Conservation (phyloP, 2,888 invertebrate species). For the Callimorpha dominula region DNA sequence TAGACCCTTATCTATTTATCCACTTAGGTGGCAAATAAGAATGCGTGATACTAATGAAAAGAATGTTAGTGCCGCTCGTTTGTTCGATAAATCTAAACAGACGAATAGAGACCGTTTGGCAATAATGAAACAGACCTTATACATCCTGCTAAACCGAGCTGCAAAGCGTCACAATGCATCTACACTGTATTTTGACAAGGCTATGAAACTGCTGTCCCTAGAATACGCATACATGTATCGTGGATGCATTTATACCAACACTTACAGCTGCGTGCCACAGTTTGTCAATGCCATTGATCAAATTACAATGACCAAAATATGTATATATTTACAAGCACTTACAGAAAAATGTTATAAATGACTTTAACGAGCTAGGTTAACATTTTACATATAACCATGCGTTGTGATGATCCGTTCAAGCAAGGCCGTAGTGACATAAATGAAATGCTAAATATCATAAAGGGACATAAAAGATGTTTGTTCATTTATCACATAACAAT, state of each 20-base stretch:
- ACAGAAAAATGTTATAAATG: neutral
- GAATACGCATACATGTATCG: conserved; percentile 36
- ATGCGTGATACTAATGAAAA: too few relatives aligned
- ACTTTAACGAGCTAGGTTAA: too few relatives aligned
- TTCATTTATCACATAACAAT: neutral
- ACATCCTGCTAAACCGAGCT: conserved; percentile 10
- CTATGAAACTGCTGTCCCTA: conserved; percentile 26
- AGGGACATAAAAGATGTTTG: neutral
- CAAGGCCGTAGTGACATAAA: conserved; percentile 8
- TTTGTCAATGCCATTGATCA: conserved; percentile 35
- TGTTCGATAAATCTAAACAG: neutral
- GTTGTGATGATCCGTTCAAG: neutral
- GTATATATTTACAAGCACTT: conserved; percentile 11
- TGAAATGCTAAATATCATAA: neutral
- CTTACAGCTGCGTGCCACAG: conserved; percentile 7
- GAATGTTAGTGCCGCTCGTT: neutral
- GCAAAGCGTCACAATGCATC: conserved; percentile 38
- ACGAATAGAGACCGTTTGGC: neutral
- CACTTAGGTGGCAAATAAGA: too few relatives aligned
- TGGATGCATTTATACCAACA: conserved; percentile 17
- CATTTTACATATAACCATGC: conserved; percentile 8
- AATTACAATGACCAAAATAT: neutral
- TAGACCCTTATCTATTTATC: too few relatives aligned
- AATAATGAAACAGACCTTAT: conserved; percentile 3
- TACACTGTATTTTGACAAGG: conserved; percentile 37